Base-by-base conservation (phyloP, 92 coral and sea anemone species). In the Heteractis magnifica region DNA sequence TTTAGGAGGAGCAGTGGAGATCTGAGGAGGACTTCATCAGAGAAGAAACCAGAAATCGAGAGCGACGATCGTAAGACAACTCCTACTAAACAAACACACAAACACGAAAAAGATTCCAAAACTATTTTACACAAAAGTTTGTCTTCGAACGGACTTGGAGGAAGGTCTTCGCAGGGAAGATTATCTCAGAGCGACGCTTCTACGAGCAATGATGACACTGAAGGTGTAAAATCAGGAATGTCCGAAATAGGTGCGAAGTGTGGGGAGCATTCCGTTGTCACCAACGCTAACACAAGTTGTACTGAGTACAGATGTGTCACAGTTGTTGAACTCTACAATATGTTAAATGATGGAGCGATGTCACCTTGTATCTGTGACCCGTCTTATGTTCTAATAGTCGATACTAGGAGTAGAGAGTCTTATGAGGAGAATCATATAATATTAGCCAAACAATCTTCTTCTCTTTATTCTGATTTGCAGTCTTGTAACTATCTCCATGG, bases 301-400 rank as follows among this genome's bases (percentile, higher is more conserved):
- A 79, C 79, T n/a, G 79, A 83, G 48, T 64, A 80, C 51, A 87
- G 85, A 64, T 55, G 84, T 4, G 79, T 97, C 77, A 90, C 81
- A 12, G 89, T 83, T 16, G 84, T 90, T 34, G 95, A 97, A 77
- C 86, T 97, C 78, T 97, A 97, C 87, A 97, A 97, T 72, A 92
- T 93, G 44, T 77, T 97, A 20, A 94, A 95, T 84, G 99, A 97
- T 86, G 99, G 99, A 8, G 90, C 95, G 1, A 74, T 92, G 26
- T 84, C 89, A 13, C 88, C 97, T 23, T 92, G 94, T 21, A 94
- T 97, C 51, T 94, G 91, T 79, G 98, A 94, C 81, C 94, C 98
- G 6, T 82, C 94, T 23, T 97, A 97, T 82, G 78, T 97, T 49
- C 97, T 97, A 23, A 64, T 97, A 16, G 73, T 97, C 21, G 99